Evolutionary conservation across 1,140 invertebrate genomes (phyloP), one percentile per base, ranked within the genome.

Genomic region (Drosophila busckii): DNA sequence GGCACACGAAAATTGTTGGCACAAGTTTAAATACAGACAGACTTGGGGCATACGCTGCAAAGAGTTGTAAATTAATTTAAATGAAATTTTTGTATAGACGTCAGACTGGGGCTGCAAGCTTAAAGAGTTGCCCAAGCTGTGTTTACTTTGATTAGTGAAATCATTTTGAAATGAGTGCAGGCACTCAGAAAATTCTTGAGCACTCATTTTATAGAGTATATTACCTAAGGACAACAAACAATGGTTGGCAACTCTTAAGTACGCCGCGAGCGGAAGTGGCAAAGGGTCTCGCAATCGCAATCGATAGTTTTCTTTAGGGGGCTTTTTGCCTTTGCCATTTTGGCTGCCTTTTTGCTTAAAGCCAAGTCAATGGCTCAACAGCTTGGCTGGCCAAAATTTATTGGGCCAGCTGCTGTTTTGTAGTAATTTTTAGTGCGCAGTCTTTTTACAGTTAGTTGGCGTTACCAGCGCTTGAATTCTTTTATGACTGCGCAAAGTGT

Each of bases 401-500:
- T n/a, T n/a, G n/a, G n/a, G n/a, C n/a, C n/a, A n/a, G n/a, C n/a
- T n/a, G n/a, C n/a, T n/a, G 59, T 80, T 71, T 58, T 55, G 52
- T 71, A 59, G 61, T 63, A 76, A 75, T 70, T 76, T 75, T 75
- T 76, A 66, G 53, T 45, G 54, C 34, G 58, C 69, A 73, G 62
- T 71, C 69, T 73, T 80, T 80, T 80, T 73, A 64, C 73, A 80
- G 73, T 82, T 80, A 82, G 75, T 80, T 80, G 71, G 64, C 45
- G 73, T 73, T 54, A 12, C 34, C 7, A 2, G 9, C 26, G 46
- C 46, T 64, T 64, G 52, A 68, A 52, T 60, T 49, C 48, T 80
- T 80, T 80, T 80, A 80, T 80, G 75, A 82, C 73, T 80, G 73
- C 73, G 78, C 54, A 68, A 76, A 76, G 70, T 76, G 71, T 70